These are phyloP conservation scores for Petaurus breviceps DNA, from an alignment of 2,113 vertebrate species.

Conservation along the genomic window DNA sequence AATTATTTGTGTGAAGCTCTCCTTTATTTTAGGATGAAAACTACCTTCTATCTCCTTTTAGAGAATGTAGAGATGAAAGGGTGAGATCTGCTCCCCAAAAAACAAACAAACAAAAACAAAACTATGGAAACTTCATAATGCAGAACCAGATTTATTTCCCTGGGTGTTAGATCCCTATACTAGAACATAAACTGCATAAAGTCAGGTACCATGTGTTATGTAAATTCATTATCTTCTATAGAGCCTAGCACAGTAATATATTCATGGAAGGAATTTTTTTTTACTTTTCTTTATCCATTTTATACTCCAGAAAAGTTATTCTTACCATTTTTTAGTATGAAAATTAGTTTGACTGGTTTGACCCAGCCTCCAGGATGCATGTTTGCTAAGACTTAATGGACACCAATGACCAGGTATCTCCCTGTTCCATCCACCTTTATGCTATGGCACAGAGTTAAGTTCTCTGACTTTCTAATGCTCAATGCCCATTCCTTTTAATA, in stretches of 20 bases:
- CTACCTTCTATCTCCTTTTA: not conserved
- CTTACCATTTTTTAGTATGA: not conserved
- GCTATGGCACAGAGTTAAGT: not conserved
- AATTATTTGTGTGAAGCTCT: not conserved
- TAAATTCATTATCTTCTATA: too few species aligned
- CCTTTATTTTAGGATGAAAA: not conserved
- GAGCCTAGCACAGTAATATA: not conserved
- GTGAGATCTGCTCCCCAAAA: not conserved
- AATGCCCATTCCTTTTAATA: not conserved
- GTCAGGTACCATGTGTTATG: not conserved
- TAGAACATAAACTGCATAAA: not conserved
- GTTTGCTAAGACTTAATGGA: not conserved
- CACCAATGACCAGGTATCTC: not conserved
- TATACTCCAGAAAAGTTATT: not conserved
- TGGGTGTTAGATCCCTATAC: too few species aligned
- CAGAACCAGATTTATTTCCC: not conserved
- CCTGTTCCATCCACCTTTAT: not conserved
- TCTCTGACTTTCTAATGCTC: not conserved
- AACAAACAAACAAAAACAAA: too few species aligned
- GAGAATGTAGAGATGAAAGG: not conserved
- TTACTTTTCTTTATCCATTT: not conserved
- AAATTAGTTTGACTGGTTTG: not conserved
- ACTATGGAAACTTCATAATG: not conserved
- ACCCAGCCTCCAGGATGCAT: not conserved
- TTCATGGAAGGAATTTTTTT: too few species aligned